Conservation (phyloP, 2,797 vertebrate genomes). For the Cynodonichthys magdalenae region DNA sequence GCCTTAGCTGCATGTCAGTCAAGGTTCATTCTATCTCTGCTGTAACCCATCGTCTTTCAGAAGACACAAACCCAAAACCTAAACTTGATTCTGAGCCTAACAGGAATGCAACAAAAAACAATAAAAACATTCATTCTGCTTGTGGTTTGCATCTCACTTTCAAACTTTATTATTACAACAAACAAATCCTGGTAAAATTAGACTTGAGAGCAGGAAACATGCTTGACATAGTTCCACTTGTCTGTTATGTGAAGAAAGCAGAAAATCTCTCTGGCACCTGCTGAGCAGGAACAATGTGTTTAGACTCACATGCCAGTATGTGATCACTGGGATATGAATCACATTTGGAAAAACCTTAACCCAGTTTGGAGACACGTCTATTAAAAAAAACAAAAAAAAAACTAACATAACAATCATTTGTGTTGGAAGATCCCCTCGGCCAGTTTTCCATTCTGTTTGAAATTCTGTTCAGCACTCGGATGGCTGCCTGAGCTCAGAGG, state of each 20-base stretch:
- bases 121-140: constrained; percentile 13
- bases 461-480: constrained; percentile 63
- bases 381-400: constrained; percentile 25
- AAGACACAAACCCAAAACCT: constrained; percentile 55
- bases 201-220: constrained; percentile 42
- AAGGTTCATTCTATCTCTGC: constrained; percentile 54
- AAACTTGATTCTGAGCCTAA: constrained; percentile 27
- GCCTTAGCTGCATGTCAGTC: constrained; percentile 64
- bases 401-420: constrained; percentile 45
- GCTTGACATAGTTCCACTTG: constrained; percentile 51
- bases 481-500: constrained; percentile 51
- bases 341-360: constrained; percentile 42
- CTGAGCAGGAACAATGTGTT: constrained; percentile 65
- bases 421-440: constrained; percentile 44
- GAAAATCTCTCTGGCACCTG: constrained; percentile 66
- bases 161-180: constrained; percentile 19
- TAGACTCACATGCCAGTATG: constrained; percentile 46
- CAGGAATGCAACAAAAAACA: constrained; percentile 31
- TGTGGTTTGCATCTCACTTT: constrained; percentile 24
- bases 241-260: constrained; percentile 51
- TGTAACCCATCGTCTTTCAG: constrained; percentile 44
- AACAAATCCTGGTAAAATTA: constrained; percentile 55
- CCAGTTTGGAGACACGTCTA: constrained; percentile 52
- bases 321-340: constrained; percentile 33
- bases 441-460: constrained; percentile 68